Conservation (phyloP, 2,797 vertebrate species). For the Sternarchorhynchus goeldii region DNA sequence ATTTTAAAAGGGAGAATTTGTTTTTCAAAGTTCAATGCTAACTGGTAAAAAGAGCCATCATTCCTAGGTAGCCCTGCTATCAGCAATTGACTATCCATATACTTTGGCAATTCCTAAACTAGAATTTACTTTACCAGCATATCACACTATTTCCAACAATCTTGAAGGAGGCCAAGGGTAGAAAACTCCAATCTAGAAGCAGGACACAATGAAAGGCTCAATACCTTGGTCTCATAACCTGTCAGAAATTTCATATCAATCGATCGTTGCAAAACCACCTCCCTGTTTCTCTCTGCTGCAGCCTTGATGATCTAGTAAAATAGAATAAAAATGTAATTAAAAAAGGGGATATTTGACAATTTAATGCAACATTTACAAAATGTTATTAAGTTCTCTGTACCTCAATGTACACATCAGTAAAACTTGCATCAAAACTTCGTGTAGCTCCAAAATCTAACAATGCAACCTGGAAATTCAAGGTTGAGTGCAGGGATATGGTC, state of each 20-base stretch:
- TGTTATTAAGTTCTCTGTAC: constrained; percentile 62
- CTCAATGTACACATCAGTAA: constrained; percentile 94
- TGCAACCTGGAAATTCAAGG: constrained; percentile 79
- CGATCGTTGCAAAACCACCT: constrained; percentile 84
- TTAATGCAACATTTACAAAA: not conserved
- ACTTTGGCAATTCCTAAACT: too few species aligned
- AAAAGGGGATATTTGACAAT: not conserved
- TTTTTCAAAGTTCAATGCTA: too few species aligned
- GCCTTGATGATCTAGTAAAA: constrained; percentile 83
- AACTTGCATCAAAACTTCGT: constrained; percentile 86
- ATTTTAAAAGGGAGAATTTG: too few species aligned
- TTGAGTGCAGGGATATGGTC: not conserved
- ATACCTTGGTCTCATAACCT: constrained; percentile 94
- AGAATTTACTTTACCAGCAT: too few species aligned
- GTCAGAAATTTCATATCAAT: constrained; percentile 98
- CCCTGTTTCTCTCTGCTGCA: constrained; percentile 82
- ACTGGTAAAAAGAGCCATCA: too few species aligned
- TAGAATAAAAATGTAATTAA: not conserved
- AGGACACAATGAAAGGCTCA: not conserved
- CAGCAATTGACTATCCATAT: too few species aligned
- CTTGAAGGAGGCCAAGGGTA: not conserved
- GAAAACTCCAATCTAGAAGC: not conserved
- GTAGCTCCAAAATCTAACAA: constrained; percentile 96
- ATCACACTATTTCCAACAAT: too few species aligned
- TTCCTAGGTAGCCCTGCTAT: too few species aligned